Evolutionary conservation across 1,140 invertebrate genomes (phyloP), one percentile per base, ranked within the genome.

Genomic region (Thalassaphorura encarpata): DNA sequence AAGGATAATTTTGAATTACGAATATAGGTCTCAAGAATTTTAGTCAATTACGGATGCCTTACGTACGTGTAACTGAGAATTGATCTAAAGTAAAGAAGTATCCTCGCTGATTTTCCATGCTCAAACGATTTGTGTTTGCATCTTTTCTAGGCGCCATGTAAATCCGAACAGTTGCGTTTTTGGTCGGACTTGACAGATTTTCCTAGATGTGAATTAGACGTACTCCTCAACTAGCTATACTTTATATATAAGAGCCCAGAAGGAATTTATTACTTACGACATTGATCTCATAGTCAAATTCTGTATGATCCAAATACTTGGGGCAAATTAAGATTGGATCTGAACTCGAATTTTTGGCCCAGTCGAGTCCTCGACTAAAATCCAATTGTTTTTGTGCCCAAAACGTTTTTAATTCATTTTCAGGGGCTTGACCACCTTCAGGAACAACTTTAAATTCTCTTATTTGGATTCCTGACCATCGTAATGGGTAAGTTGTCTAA

Each of bases 251-350:
- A n/a, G n/a, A n/a, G n/a, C n/a, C n/a, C n/a, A n/a, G n/a, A n/a
- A n/a, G n/a, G n/a, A n/a, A n/a, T n/a, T n/a, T n/a, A n/a, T n/a
- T n/a, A n/a, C n/a, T n/a, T n/a, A n/a, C n/a, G 36, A 54, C 24
- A 8, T 18, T 23, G 2, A 58, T 52, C 29, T 23, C 11, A 19
- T 54, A 54, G 1, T 19, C 21, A 24, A 54, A 54, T 15, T 45
- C 24, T 11, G 21, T 13, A 23, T 54, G 45, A 15, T 54, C 52
- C 16, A 54, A 46, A 47, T 54, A 42, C 27, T 46, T 54, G n/a
- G 31, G 41, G 15, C 52, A 54, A 39, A 47, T 23, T 21, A 39
- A 33, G 2, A 54, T 40, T 0, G 41, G 26, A 3, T 15, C 2
- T 6, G 43, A 3, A 23, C 13, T 5, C n/a, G 6, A 15, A 6